Conservation (phyloP, 23 tunicate species). For the Clavelina lepadiformis region DNA sequence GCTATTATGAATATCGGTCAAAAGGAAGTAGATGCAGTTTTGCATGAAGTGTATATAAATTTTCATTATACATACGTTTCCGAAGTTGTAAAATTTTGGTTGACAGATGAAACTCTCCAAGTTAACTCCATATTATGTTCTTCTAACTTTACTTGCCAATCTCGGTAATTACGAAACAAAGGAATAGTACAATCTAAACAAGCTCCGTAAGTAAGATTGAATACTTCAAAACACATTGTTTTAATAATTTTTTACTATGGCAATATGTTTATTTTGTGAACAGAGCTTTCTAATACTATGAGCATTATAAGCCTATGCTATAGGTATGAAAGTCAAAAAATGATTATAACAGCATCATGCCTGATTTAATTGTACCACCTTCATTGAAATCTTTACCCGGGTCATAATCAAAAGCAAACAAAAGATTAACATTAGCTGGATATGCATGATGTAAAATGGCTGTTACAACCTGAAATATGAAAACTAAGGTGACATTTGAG, state of each 20-base stretch:
- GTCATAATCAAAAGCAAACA: constrained; percentile 59
- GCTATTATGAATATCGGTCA: no score
- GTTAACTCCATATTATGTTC: constrained; percentile 18
- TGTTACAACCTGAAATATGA: constrained; percentile 40
- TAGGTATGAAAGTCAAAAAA: no score
- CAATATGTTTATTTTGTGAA: background rate
- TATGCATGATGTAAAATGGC: constrained; percentile 69
- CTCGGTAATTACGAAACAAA: constrained; percentile 20
- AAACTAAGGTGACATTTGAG: no score
- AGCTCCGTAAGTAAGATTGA: background rate
- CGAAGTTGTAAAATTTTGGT: constrained; percentile 23
- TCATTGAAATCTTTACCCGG: no score
- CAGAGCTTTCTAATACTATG: no score
- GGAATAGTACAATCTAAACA: constrained; percentile 27
- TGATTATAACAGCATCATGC: no score
- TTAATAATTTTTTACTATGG: no score
- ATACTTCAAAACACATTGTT: no score
- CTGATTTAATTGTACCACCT: no score
- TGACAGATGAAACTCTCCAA: constrained; percentile 46
- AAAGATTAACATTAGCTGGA: constrained; percentile 30
- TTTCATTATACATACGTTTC: constrained; percentile 58
- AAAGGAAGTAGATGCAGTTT: no score
- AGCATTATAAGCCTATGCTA: no score
- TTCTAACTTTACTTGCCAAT: constrained; percentile 37
- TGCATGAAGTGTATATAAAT: no score